Percentiles rank a stretch among this genome's conserved stretches.
Conservation (phyloP, 2,888 invertebrate species). For the Philhelius pedissequus region DNA sequence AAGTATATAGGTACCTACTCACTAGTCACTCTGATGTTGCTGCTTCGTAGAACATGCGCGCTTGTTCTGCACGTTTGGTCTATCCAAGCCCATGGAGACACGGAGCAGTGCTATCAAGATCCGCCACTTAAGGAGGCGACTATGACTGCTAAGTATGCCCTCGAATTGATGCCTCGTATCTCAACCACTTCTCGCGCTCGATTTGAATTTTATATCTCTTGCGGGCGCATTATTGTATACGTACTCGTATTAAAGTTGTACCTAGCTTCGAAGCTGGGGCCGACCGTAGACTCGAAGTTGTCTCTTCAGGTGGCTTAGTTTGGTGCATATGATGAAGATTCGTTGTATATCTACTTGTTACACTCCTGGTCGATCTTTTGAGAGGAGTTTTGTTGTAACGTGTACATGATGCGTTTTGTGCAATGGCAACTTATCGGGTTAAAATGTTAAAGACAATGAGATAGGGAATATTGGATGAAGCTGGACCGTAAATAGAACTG, state of each 20-base stretch:
- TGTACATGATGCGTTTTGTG: constrained; percentile 24
- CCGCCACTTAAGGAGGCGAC: constrained; percentile 67
- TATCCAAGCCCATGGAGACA: constrained; percentile 14
- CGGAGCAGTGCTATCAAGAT: constrained; percentile 47
- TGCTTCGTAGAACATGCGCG: constrained; percentile 32
- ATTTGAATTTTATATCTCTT: constrained; percentile 67
- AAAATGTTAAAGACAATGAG: constrained; percentile 32
- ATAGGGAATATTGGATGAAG: constrained; percentile 10
- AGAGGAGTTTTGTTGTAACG: constrained; percentile 23
- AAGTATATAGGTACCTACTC: constrained; percentile 57
- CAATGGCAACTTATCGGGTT: constrained; percentile 41
- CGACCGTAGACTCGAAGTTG: constrained; percentile 33
- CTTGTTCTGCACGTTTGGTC: background rate
- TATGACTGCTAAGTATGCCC: constrained; percentile 65
- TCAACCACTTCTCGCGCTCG: constrained; percentile 67
- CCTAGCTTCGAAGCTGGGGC: background rate
- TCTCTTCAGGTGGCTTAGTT: constrained; percentile 64
- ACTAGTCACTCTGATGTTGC: constrained; percentile 25
- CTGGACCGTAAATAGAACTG: constrained; percentile 7
- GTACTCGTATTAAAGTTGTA: constrained; percentile 6
- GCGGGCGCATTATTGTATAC: constrained; percentile 12
- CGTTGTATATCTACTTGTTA: constrained; percentile 23
- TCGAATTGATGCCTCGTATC: constrained; percentile 64
- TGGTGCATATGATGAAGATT: constrained; percentile 26
- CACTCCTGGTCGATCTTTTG: constrained; percentile 7